Base-by-base conservation (phyloP, 2,113 vertebrate species). In the Podarcis cretensis region DNA sequence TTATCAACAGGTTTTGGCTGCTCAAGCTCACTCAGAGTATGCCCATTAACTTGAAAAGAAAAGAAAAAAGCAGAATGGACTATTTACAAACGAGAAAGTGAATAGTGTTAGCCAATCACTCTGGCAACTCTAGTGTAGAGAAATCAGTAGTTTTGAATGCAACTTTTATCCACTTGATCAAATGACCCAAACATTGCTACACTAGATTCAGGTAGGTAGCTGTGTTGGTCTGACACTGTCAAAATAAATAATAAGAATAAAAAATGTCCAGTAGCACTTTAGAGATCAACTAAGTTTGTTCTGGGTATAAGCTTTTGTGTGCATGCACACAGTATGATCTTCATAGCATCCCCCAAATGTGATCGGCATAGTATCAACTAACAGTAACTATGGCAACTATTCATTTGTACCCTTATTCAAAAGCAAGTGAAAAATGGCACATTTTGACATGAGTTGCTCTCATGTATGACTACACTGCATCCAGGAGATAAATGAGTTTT, bases 331-430 rank as follows among this genome's bases (percentile, higher is more conserved):
- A 10, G 85, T 71, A 86, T 48, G 65, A 74, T 91, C 86, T 89
- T 88, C 89, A 83, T 84, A 43, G 30, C 30, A 81, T 88, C n/a
- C 89, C 66, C 40, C 1, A 5, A 85, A 59, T 81, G 81, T 23
- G 84, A 89, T 83, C 88, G 75, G 54, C 74, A 79, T 90, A 32
- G 3, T 89, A 89, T 91, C 89, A 94, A 91, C 82, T 54, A 90
- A 75, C 68, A 23, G 93, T 96, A 92, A 86, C 93, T 91, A 93
- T 95, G 90, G 95, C 91, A 95, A 96, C 94, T 54, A 7, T 9
- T 74, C 0, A 16, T 69, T 80, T 57, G 63, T 86, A 4, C 2
- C 74, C 80, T 88, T 65, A 59, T 69, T 84, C 63, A 89, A 68
- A 68, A 89, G 63, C 69, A 66, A 69, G 74, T 84, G 74, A 78